These are phyloP conservation scores for Oryzias dopingdopingensis DNA, from an alignment of 2,797 vertebrate species.

Conservation along the genomic window DNA sequence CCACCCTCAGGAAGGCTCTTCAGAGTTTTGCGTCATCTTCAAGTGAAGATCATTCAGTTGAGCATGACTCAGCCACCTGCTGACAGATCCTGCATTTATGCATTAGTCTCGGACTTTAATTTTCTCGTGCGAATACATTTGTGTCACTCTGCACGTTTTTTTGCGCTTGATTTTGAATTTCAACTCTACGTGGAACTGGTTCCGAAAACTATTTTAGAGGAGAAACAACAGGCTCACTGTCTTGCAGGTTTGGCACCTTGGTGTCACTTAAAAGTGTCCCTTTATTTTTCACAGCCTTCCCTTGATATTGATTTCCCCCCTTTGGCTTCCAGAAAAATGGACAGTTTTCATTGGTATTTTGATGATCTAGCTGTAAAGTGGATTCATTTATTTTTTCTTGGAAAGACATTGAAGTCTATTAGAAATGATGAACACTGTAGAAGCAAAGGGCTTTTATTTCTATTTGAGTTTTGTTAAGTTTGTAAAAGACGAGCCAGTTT, in stretches of 20 bases:
- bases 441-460: constrained; percentile 9
- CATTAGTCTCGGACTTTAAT: constrained; percentile 36
- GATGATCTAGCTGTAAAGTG: constrained; percentile 43
- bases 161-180: constrained; percentile 19
- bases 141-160: constrained; percentile 42
- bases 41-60: constrained; percentile 42
- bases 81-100: constrained; percentile 53
- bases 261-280: constrained; percentile 51
- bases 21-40: constrained; percentile 24
- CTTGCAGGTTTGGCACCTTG: constrained; percentile 26
- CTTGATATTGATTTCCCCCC: constrained; percentile 58
- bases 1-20: constrained; percentile 25
- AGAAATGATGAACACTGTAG: constrained; percentile 23
- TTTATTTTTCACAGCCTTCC: constrained; percentile 53
- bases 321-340: constrained; percentile 37
- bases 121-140: constrained; percentile 36
- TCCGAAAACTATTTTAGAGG: constrained; percentile 30
- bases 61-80: constrained; percentile 45
- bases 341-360: constrained; percentile 44
- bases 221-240: constrained; percentile 21
- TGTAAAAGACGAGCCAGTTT: background rate
- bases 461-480: constrained; percentile 14
- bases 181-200: constrained; percentile 6
- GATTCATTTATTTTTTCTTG: constrained; percentile 18
- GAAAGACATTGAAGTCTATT: constrained; percentile 33